Conservation (phyloP, 2,888 invertebrate species). For the Phortica magna region DNA sequence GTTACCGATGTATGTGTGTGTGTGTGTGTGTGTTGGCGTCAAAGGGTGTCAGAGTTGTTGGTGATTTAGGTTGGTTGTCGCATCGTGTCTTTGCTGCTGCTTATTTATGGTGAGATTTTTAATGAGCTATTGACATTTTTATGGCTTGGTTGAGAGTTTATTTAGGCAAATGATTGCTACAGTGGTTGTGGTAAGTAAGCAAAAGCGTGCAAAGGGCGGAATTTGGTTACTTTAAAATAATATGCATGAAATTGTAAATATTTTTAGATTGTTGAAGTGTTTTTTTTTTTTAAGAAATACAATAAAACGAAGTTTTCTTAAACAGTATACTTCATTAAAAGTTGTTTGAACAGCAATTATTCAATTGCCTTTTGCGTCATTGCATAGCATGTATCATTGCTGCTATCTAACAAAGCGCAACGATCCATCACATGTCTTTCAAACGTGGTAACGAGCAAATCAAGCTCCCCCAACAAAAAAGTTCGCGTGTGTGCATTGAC, state of each 20-base stretch:
- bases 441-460: constrained; percentile 25
- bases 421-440: constrained; percentile 26
- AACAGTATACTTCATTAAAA: too few species aligned
- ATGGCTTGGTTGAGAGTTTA: constrained; percentile 17
- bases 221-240: too few species aligned
- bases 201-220: neutral
- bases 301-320: too few species aligned
- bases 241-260: too few species aligned
- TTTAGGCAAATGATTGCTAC: constrained; percentile 26
- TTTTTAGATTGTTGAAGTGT: too few species aligned
- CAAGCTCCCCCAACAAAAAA: neutral
- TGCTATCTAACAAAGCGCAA: constrained; percentile 30
- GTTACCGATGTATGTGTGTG: neutral
- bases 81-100: neutral
- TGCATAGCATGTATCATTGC: too few species aligned
- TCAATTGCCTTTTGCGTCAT: constrained; percentile 16
- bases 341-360: neutral
- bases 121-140: constrained; percentile 57
- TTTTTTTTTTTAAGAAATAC: too few species aligned
- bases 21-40: neutral
- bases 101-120: constrained; percentile 48
- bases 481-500: neutral
- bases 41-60: constrained; percentile 14
- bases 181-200: neutral
- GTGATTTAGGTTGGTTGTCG: neutral